phyloP scores from a whole-genome alignment of 2,113 vertebrate genomes.

The Sula dactylatra region DNA sequence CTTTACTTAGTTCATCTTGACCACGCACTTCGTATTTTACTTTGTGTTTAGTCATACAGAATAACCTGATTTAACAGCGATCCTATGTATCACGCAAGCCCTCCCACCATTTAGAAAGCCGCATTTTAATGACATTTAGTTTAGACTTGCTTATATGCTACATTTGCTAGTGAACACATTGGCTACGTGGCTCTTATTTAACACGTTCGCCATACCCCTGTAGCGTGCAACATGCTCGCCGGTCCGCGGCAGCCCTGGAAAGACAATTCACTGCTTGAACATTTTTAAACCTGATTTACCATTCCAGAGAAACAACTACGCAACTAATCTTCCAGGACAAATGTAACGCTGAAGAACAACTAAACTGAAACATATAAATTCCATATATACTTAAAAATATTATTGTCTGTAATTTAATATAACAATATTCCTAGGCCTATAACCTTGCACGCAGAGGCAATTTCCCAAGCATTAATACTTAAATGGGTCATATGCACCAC shows the following conservation, averaged over 20 bases:
- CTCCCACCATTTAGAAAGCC: not conserved
- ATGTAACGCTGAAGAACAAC: conserved; percentile 60
- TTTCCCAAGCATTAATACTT: conserved; percentile 85
- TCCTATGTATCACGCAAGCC: rapidly evolving
- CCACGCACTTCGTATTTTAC: not conserved
- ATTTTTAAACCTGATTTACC: conserved; percentile 67
- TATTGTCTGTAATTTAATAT: conserved; percentile 81
- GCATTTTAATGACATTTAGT: conserved; percentile 55
- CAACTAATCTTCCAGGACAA: conserved; percentile 75
- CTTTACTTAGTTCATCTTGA: not conserved
- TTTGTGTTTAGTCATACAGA: not conserved
- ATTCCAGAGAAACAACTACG: conserved; percentile 36
- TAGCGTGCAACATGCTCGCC: not conserved
- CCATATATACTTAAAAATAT: conserved; percentile 77
- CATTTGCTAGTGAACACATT: conserved; percentile 10
- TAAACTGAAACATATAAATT: conserved; percentile 77
- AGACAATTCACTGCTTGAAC: conserved; percentile 47
- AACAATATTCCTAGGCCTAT: conserved; percentile 79
- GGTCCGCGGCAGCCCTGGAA: not conserved
- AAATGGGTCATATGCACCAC: conserved; percentile 87
- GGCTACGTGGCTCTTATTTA: not conserved
- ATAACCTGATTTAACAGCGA: not conserved
- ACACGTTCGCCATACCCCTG: not conserved
- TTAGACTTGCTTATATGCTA: conserved; percentile 11
- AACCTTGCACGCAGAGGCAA: conserved; percentile 78